Conservation (phyloP, 2,113 vertebrate species). For the Dicrurus megarhynchus region DNA sequence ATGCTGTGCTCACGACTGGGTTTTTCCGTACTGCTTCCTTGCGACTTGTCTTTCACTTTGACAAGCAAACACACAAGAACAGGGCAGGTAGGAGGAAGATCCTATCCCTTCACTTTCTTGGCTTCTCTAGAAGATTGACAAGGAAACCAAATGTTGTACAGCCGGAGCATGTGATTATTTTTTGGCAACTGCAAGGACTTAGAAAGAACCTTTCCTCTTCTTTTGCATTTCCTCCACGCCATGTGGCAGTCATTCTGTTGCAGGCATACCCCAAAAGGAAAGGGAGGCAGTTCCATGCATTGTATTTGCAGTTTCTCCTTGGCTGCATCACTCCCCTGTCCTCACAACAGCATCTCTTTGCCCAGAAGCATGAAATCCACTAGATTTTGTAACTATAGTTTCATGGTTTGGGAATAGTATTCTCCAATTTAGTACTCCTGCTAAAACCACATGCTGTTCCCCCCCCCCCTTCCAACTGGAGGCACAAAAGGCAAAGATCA, state of each 20-base stretch:
- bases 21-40: background rate
- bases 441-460: background rate
- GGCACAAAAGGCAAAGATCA: background rate
- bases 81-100: background rate
- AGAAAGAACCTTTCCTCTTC: background rate
- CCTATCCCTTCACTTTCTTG: background rate
- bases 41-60: background rate
- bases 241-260: accelerated
- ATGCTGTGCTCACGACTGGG: accelerated
- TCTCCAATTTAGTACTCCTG: background rate
- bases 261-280: background rate
- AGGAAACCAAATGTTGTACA: background rate
- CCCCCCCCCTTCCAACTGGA: background rate
- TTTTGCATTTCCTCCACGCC: accelerated
- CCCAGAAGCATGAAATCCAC: background rate
- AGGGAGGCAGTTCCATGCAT: accelerated
- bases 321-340: background rate
- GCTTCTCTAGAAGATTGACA: background rate
- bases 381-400: background rate
- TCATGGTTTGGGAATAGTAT: background rate
- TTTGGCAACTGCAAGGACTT: background rate
- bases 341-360: background rate
- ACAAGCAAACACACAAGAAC: background rate
- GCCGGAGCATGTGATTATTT: background rate
- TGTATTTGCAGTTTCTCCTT: background rate